phyloP scores from a whole-genome alignment of 2,888 invertebrate species.

The Unio pictorum region DNA sequence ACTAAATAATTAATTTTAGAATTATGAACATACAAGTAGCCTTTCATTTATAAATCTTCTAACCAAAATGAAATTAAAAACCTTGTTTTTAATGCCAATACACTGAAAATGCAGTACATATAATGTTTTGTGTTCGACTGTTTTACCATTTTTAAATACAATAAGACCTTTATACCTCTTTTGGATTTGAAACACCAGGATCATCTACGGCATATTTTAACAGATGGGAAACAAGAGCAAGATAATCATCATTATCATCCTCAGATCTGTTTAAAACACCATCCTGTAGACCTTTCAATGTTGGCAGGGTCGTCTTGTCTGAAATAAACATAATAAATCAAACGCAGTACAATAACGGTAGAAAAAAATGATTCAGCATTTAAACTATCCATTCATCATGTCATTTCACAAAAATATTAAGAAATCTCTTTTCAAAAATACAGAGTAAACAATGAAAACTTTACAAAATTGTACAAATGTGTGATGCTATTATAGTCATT shows the following conservation, averaged over 20 bases:
- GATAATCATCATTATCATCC: slow-evolving; percentile 81
- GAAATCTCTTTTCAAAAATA: no score
- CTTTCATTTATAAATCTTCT: background rate
- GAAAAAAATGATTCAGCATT: no score
- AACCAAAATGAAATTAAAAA: background rate
- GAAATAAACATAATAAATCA: slow-evolving; percentile 8
- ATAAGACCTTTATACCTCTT: slow-evolving; percentile 54
- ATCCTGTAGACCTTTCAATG: slow-evolving; percentile 87
- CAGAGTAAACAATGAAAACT: no score
- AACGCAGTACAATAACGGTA: background rate
- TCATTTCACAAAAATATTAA: no score
- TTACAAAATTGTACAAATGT: no score
- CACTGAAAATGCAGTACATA: background rate
- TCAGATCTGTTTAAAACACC: slow-evolving; percentile 87
- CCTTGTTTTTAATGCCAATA: background rate
- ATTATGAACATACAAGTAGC: background rate
- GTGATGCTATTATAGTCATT: no score
- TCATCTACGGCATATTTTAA: slow-evolving; percentile 94
- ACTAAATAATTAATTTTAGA: background rate
- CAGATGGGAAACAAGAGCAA: slow-evolving; percentile 90
- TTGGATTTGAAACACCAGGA: slow-evolving; percentile 77
- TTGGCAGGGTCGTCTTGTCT: slow-evolving; percentile 76
- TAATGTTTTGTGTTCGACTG: no score
- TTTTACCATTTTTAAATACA: no score
- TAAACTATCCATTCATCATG: no score